Evolutionary conservation across 1,140 invertebrate species (phyloP), one percentile per base, ranked within the genome.

Genomic region (Prorops nasuta): DNA sequence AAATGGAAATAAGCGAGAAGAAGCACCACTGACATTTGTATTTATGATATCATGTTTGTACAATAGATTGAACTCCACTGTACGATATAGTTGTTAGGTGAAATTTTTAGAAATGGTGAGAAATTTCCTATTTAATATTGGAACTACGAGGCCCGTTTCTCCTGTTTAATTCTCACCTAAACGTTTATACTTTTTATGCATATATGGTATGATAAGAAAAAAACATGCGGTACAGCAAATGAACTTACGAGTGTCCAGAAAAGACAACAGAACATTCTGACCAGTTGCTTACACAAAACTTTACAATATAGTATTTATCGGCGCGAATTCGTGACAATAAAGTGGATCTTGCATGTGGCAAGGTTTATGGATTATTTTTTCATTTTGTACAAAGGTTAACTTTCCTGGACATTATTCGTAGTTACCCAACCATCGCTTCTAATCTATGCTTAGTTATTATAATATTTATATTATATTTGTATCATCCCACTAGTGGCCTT

Each of bases 401-500:
- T 60, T 56, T 51, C 39, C 35, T 55, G 60, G 54, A 54, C 57
- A 55, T 54, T 54, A 10, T 37, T 18, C 44, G 44, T 63, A 63
- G 49, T 24, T 34, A 49, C 54, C 51, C 54, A 65, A 58, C 55
- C 59, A 71, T 68, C 56, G 57, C 55, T 37, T 67, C 59, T 54
- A 59, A 59, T 51, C 43, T 60, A 63, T 57, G 64, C 61, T 57
- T 72, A 73, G 58, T n/a, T n/a, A n/a, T 44, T 59, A 58, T 68
- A 70, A 67, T 67, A 69, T 71, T 75, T 74, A 68, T 72, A 74
- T 71, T 66, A 44, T 68, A 75, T 66, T 74, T 74, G 63, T 76
- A 76, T 72, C 60, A 76, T 58, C 74, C n/a, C 64, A 69, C 66
- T 77, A 76, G 75, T 76, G 75, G 75, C 75, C 75, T 77, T 77